Evolutionary conservation across 2,888 invertebrate genomes (phyloP).

Genomic region (Pollenia amentaria): DNA sequence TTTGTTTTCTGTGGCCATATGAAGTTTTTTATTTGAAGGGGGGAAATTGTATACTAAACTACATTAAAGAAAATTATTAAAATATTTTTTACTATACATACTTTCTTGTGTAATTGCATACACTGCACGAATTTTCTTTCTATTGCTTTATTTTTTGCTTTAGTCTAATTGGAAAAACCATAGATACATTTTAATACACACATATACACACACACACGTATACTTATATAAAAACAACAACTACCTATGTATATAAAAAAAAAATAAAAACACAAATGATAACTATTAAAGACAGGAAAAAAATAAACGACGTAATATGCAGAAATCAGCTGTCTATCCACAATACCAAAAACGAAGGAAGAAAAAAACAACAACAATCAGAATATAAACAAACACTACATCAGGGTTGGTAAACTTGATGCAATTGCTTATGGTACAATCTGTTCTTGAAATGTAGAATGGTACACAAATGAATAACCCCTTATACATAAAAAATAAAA

Average conservation of each 20-base stretch:
- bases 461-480: too few species aligned
- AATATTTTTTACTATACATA: too few species aligned
- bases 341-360: slow-evolving; percentile 54
- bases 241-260: neutral
- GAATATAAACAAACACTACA: slow-evolving; percentile 72
- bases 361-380: slow-evolving; percentile 56
- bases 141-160: slow-evolving; percentile 13
- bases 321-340: slow-evolving; percentile 84
- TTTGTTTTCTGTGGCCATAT: too few species aligned
- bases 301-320: slow-evolving; percentile 79
- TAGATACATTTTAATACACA: slow-evolving; percentile 20
- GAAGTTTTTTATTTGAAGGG: too few species aligned
- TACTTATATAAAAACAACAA: slow-evolving; percentile 66
- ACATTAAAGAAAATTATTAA: too few species aligned
- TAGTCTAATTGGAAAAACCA: slow-evolving; percentile 55
- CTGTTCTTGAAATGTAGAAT: too few species aligned
- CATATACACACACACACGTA: slow-evolving; percentile 1
- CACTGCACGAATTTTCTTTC: slow-evolving; percentile 23
- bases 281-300: slow-evolving; percentile 46
- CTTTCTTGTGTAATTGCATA: neutral
- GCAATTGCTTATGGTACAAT: too few species aligned
- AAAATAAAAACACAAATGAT: too few species aligned
- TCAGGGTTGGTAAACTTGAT: neutral
- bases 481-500: too few species aligned
- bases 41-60: too few species aligned